Conservation (phyloP, 2,113 vertebrate genomes). For the Enhydra lutris region DNA sequence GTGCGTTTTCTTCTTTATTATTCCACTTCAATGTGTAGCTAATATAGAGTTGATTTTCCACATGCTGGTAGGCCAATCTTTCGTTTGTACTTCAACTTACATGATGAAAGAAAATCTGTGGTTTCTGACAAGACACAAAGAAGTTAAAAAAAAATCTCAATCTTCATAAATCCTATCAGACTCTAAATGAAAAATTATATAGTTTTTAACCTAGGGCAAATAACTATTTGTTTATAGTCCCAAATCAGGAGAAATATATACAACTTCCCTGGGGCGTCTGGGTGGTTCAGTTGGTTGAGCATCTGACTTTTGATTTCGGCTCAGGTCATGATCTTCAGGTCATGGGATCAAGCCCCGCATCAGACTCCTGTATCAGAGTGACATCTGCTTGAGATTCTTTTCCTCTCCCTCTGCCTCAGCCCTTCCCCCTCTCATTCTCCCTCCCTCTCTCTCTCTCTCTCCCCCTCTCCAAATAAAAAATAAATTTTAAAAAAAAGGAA, state of each 20-base stretch:
- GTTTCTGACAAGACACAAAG: not conserved
- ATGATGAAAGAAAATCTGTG: not conserved
- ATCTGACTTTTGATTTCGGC: not conserved
- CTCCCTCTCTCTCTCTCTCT: too few relatives aligned
- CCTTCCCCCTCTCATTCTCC: too few relatives aligned
- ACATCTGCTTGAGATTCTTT: not conserved
- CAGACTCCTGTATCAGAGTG: not conserved
- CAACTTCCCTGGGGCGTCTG: not conserved
- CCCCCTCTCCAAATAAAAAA: not conserved
- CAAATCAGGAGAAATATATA: not conserved
- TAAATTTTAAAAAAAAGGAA: not conserved
- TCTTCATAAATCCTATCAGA: not conserved
- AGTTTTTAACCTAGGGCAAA: not conserved
- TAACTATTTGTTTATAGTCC: not conserved
- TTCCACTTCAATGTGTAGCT: not conserved
- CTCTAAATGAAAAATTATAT: not conserved
- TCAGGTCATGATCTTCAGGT: not conserved
- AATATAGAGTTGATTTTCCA: not conserved
- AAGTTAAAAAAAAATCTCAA: not conserved
- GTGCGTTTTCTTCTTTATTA: not conserved
- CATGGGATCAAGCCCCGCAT: not conserved
- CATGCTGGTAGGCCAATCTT: not conserved
- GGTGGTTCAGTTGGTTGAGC: not conserved
- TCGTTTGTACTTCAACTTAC: not conserved
- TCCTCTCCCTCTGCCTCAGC: not conserved